Evolutionary conservation across 2,113 vertebrate species (phyloP), one percentile per base, ranked within the genome.

Genomic region (Peucedramus taeniatus): DNA sequence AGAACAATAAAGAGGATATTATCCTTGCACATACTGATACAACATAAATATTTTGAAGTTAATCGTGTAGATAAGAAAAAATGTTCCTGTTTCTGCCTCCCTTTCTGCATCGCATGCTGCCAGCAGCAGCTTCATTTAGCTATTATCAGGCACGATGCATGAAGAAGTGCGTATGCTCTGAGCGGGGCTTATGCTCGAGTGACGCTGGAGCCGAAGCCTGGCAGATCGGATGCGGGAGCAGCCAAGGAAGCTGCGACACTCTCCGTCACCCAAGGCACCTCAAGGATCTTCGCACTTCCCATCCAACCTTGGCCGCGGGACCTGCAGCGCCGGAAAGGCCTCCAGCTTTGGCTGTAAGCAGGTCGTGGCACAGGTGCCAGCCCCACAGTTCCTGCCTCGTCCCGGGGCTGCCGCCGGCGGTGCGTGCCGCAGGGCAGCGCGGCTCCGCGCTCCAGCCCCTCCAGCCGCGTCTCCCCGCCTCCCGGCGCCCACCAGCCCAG

Each of bases 31-130:
- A 3, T 59, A 68, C 37, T 20, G 42, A 51, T 53, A 3, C 2
- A 47, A 35, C 39, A 53, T 12, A 65, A 66, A 57, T 74, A 95
- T 74, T 87, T 77, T 74, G 11, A 85, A 91, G 15, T 24, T 81
- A 37, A 20, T 54, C 4, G 4, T 0, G 0, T 9, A 39, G 90
- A 95, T 87, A 84, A 90, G 76, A 66, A 74, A 90, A 83, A 94
- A 56, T 1, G 1, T 84, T 80, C 47, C 44, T 13, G 16, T 65
- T 65, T 76, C 61, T 2, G 1, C 37, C 37, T 56, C 33, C 10
- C 42, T 88, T 87, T 95, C 63, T 75, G 42, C 87, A 77, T 75
- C 69, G 63, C n/a, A 22, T 87, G 94, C 92, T 90, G 59, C 69
- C 89, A 75, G 51, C 27, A 82, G 77, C 65, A 87, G n/a, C 35